phyloP scores from a whole-genome alignment of 2,888 invertebrate species.

The Pediacus dermestoides region DNA sequence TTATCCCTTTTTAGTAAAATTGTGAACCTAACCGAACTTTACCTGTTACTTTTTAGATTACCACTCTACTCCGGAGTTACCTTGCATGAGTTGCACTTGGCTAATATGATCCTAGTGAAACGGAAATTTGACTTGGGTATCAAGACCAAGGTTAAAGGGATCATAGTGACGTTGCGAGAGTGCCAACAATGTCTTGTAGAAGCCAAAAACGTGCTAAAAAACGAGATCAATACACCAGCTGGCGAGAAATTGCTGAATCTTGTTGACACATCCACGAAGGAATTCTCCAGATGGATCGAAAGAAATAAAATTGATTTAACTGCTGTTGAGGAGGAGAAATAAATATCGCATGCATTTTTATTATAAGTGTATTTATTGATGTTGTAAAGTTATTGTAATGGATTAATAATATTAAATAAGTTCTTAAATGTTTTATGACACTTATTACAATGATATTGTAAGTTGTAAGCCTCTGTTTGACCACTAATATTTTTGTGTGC shows the following conservation, averaged over 20 bases:
- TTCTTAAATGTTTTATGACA: no score
- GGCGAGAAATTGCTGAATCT: constrained; percentile 55
- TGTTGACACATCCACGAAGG: constrained; percentile 51
- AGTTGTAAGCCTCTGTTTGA: no score
- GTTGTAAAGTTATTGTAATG: no score
- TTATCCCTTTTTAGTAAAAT: not conserved
- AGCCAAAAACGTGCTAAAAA: constrained; percentile 51
- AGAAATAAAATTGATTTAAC: constrained; percentile 44
- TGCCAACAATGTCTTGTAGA: constrained; percentile 50
- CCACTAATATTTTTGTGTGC: no score
- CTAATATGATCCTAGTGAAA: constrained; percentile 38
- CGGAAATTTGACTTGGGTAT: constrained; percentile 45
- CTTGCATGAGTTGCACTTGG: constrained; percentile 58
- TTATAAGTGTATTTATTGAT: no score
- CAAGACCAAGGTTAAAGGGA: constrained; percentile 42
- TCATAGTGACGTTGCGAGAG: constrained; percentile 50
- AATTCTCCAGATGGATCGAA: constrained; percentile 52
- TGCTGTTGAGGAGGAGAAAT: constrained; percentile 3
- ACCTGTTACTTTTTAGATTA: constrained; percentile 46
- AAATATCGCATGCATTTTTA: no score
- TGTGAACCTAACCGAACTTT: no score
- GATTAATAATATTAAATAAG: no score
- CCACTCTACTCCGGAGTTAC: constrained; percentile 76
- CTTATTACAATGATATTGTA: no score
- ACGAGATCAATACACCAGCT: constrained; percentile 55